Evolutionary conservation across 2,888 invertebrate species (phyloP).

Genomic region (Dynastes maya): DNA sequence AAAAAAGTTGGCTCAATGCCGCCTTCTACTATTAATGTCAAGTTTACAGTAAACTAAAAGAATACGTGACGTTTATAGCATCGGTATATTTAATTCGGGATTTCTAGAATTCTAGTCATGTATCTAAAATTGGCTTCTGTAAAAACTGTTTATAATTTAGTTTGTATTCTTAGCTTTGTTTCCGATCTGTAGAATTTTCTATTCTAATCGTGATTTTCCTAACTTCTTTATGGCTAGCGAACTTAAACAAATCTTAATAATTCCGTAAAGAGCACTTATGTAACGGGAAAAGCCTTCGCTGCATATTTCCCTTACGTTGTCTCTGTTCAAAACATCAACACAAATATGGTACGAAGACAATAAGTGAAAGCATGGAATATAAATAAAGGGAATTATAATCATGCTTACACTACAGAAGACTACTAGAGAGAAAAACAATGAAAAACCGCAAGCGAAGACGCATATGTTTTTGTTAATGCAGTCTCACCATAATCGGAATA

Average conservation of each 20-base stretch:
- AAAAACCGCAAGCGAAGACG: conserved; percentile 25
- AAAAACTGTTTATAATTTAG: too few species aligned
- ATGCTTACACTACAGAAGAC: neutral
- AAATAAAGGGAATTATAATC: conserved; percentile 5
- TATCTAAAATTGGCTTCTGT: neutral
- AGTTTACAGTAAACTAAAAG: conserved; percentile 27
- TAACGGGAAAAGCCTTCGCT: neutral
- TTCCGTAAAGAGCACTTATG: neutral
- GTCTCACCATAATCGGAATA: conserved; percentile 13
- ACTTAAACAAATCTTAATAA: neutral
- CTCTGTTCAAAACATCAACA: neutral
- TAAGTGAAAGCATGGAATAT: neutral
- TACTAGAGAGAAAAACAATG: neutral
- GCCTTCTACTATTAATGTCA: conserved; percentile 13
- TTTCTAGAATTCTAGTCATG: neutral
- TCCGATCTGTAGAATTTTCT: too few species aligned
- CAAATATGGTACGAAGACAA: conserved; percentile 4
- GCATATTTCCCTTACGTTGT: neutral
- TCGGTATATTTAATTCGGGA: neutral
- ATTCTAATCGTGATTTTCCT: too few species aligned
- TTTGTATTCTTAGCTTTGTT: too few species aligned
- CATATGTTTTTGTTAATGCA: conserved; percentile 5
- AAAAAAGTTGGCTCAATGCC: conserved; percentile 22
- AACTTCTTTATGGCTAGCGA: too few species aligned
- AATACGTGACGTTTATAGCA: conserved; percentile 8